Base-by-base conservation (phyloP, 2,113 vertebrate genomes). In the Tragelaphus imberbis region DNA sequence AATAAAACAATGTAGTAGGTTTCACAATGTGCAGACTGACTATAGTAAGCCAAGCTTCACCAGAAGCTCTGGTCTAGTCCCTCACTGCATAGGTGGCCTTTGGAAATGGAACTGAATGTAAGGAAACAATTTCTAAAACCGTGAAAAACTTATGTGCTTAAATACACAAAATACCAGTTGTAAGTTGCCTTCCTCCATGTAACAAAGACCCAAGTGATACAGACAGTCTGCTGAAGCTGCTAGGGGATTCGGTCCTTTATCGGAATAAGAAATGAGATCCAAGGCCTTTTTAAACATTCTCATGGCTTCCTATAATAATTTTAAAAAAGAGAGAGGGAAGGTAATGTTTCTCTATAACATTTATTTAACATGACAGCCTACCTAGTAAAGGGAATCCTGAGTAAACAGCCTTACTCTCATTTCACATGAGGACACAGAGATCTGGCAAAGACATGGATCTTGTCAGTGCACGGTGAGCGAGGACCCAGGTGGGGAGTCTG, bases 201-300 rank as follows among this genome's bases (percentile, higher is more conserved):
- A 99, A 97, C 99, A 99, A 23, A 99, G 84, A n/a, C 99, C 99
- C 80, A 98, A 97, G 36, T 98, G 96, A 97, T 98, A 99, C 96
- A 98, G 96, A 88, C 99, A 97, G 89, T 99, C 99, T 79, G 98
- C 98, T 91, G 96, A 89, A 47, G 98, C 97, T 71, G 92, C 87
- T 7, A 86, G 5, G 30, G 44, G 80, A 92, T 56, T 79, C 82
- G 56, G 13, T 58, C 68, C 98, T 90, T 98, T 97, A 25, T 96
- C 85, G 21, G 96, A 95, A 53, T 87, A 53, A 68, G 79, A 80
- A 91, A 98, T 94, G 3, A 98, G 15, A 8, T 98, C 97, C 98
- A 99, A 79, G 0, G 98, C 98, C 87, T 98, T 97, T 97, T 98
- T 98, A 96, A 99, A 99, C 95, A 96, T 98, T 94, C 63, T 96